phyloP scores from a whole-genome alignment of 2,113 vertebrate genomes.

The Hemicordylus capensis region DNA sequence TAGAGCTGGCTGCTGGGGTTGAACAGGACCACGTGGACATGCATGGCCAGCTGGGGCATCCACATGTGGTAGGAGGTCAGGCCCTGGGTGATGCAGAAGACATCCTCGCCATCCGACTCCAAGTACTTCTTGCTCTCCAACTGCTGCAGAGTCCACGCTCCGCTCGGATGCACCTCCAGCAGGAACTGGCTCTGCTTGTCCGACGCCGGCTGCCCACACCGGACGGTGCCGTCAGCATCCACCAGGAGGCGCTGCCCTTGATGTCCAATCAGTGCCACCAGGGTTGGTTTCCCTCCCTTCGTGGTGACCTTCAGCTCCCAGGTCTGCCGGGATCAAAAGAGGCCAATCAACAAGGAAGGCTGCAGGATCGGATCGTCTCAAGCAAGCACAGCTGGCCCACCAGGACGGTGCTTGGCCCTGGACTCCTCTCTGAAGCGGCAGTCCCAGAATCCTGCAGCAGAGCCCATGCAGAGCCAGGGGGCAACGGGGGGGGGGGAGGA shows the following conservation, averaged over 20 bases:
- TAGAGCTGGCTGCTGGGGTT: conserved; percentile 51
- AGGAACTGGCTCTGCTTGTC: conserved; percentile 65
- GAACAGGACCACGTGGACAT: conserved; percentile 60
- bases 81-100: conserved; percentile 58
- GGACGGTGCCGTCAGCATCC: conserved; percentile 45
- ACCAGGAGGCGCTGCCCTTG: conserved; percentile 56
- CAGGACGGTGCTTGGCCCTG: background rate
- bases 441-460: background rate
- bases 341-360: background rate
- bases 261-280: conserved; percentile 56
- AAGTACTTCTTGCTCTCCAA: conserved; percentile 55
- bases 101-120: conserved; percentile 63
- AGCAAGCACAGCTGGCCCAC: too few species aligned
- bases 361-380: background rate
- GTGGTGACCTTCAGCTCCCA: conserved; percentile 64
- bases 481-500: too few species aligned
- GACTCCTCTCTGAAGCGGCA: background rate
- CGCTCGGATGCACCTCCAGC: conserved; percentile 57
- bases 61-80: conserved; percentile 67
- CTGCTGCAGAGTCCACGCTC: conserved; percentile 69
- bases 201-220: conserved; percentile 65
- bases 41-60: conserved; percentile 65
- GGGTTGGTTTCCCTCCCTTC: conserved; percentile 29
- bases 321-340: conserved; percentile 40
- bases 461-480: too few species aligned